Percentiles rank a stretch among this genome's conserved stretches.
phyloP scores from a whole-genome alignment of 2,888 invertebrate genomes.

The Phortica okadai region DNA sequence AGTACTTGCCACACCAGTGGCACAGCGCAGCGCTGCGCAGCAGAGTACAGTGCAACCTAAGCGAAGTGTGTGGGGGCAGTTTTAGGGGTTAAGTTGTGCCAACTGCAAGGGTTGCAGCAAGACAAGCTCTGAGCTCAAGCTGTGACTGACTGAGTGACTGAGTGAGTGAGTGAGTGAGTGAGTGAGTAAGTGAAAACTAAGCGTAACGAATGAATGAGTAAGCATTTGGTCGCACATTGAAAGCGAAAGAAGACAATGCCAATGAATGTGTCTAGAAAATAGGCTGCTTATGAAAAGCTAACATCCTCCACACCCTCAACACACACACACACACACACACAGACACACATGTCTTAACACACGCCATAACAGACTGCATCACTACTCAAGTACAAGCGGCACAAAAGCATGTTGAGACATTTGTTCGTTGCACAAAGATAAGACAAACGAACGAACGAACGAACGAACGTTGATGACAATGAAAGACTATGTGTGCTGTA shows the following conservation, averaged over 20 bases:
- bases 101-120: too few relatives aligned
- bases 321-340: background rate
- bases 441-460: background rate
- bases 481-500: background rate
- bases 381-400: background rate
- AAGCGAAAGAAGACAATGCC: constrained; percentile 6
- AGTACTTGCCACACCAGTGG: too few relatives aligned
- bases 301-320: background rate
- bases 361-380: background rate
- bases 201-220: background rate
- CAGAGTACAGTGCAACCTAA: too few relatives aligned
- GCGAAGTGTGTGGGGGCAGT: too few relatives aligned
- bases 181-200: background rate
- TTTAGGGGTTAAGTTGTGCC: too few relatives aligned
- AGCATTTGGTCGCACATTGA: background rate
- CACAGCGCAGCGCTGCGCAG: too few relatives aligned
- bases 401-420: constrained; percentile 4
- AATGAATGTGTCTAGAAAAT: constrained; percentile 23
- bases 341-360: background rate
- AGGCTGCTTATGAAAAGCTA: constrained; percentile 5
- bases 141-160: background rate
- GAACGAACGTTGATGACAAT: background rate
- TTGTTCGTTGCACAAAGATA: background rate
- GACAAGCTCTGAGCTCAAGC: background rate
- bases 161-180: background rate